Evolutionary conservation across 2,888 invertebrate species (phyloP).

Genomic region (Corythucha ciliata): DNA sequence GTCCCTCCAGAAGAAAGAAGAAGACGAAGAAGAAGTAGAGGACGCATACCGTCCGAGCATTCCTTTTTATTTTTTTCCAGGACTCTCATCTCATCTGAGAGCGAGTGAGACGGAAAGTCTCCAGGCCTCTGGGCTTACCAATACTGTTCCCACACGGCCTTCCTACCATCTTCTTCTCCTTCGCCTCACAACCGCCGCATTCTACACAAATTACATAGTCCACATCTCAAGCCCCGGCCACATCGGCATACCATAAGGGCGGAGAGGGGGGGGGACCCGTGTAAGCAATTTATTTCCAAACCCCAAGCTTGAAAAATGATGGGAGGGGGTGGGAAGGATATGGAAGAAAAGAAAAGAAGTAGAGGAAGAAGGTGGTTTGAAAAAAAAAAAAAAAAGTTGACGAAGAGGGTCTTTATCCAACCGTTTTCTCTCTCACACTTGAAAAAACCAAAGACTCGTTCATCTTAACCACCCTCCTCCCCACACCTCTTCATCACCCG

Average conservation of each 20-base stretch:
- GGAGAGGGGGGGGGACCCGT: too few relatives aligned
- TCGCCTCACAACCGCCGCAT: conserved; percentile 27
- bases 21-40: conserved; percentile 16
- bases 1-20: not conserved
- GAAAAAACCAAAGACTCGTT: too few relatives aligned
- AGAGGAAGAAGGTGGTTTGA: conserved; percentile 15
- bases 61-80: conserved; percentile 15
- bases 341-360: conserved; percentile 18
- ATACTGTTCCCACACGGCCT: conserved; percentile 24
- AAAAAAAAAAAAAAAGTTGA: conserved; percentile 15
- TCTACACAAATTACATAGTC: conserved; percentile 29
- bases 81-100: not conserved
- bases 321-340: conserved; percentile 12
- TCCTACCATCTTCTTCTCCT: too few relatives aligned
- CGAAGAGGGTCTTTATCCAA: too few relatives aligned
- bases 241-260: too few relatives aligned
- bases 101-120: not conserved
- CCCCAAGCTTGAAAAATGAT: too few relatives aligned
- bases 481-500: too few relatives aligned
- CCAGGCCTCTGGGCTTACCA: conserved; percentile 1
- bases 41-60: conserved; percentile 29
- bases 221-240: conserved; percentile 24
- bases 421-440: too few relatives aligned
- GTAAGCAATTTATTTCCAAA: too few relatives aligned
- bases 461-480: too few relatives aligned